Evolutionary conservation across 2,797 vertebrate species (phyloP), one percentile per base, ranked within the genome.

Genomic region (Lepus townsendii): DNA sequence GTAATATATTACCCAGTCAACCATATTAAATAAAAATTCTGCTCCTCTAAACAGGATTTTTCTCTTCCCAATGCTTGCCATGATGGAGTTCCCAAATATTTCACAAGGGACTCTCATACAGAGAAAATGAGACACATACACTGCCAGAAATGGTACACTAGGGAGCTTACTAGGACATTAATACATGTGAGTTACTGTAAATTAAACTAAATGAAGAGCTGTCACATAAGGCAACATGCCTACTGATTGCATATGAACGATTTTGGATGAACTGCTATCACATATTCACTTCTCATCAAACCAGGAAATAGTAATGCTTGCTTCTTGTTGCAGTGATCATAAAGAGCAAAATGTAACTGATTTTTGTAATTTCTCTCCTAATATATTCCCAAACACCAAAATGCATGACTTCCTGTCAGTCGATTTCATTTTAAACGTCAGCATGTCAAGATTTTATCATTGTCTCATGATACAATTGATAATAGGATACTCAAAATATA

Each of bases 161-260:
- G 95, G 90, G 90, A 97, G 32, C 12, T 85, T 85, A 90, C 66
- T 27, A 83, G 63, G 69, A 93, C 85, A 91, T 94, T 83, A 94
- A 96, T 91, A 90, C n/a, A 90, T 30, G 27, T 88, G 89, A 93
- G 42, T 96, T 95, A 94, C 42, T 96, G 66, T 93, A 97, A 97
- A 97, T 96, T 95, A 95, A 96, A 79, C 88, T 90, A 96, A 96
- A 92, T 96, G 95, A 95, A 95, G 91, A 83, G 35, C 91, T 96
- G 91, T 93, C 88, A 80, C 30, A 86, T 80, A 92, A 63, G 75
- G 50, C 19, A 79, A 85, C 10, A 22, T 80, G 63, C 72, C 93
- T 96, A 89, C 94, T 94, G 94, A 96, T 93, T 89, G 16, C 82
- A 89, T 82, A 54, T 94, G 90, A 96, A 76, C 3, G 17, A 35